Percentiles rank a stretch among this genome's conserved stretches.
These are phyloP conservation scores for Calonectris borealis DNA, from an alignment of 2,113 vertebrate species.

Conservation along the genomic window DNA sequence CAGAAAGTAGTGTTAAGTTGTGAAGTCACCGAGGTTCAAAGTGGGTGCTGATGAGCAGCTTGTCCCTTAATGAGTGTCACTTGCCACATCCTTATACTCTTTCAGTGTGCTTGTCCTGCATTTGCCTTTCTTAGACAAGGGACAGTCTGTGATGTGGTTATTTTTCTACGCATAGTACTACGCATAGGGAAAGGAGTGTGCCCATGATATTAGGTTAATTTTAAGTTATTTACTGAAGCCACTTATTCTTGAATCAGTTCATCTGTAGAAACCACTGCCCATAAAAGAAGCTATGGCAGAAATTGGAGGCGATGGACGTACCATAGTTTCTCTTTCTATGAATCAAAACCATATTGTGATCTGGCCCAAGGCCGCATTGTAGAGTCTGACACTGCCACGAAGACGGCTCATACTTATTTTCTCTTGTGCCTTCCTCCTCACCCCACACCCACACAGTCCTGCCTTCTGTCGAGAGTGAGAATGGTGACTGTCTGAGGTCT, in stretches of 20 bases:
- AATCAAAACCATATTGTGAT: neutral
- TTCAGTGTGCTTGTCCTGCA: neutral
- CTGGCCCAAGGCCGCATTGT: neutral
- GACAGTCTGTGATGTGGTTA: neutral
- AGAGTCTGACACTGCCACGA: neutral
- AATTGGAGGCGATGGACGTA: neutral
- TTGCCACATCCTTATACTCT: neutral
- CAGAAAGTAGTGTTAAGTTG: neutral
- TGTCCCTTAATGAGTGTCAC: neutral
- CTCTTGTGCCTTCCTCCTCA: neutral
- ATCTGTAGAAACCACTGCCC: neutral
- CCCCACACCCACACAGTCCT: neutral
- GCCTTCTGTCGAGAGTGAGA: neutral
- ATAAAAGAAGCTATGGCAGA: neutral
- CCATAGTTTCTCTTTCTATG: neutral
- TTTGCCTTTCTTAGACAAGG: neutral
- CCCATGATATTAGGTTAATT: neutral
- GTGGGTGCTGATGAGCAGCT: constrained; percentile 2
- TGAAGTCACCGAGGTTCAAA: neutral
- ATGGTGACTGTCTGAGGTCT: neutral
- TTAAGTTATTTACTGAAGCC: neutral
- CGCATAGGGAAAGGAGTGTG: neutral
- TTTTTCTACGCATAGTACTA: neutral
- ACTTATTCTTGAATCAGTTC: neutral
- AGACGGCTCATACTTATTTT: neutral